phyloP scores from a whole-genome alignment of 2,113 vertebrate genomes.

The Myiozetetes cayanensis region DNA sequence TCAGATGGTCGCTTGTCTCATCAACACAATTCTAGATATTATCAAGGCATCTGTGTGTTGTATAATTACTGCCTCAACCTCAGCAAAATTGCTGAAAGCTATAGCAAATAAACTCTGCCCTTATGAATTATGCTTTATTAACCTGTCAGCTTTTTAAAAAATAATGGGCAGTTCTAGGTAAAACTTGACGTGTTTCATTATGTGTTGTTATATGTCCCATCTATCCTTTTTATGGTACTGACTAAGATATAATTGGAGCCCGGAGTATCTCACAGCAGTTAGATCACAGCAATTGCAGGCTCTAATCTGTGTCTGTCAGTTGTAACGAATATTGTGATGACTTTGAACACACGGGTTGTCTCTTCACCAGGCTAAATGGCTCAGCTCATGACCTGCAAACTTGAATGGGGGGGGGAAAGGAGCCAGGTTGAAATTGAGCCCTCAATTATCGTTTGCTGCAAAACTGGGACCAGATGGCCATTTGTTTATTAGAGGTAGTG shows the following conservation, averaged over 20 bases:
- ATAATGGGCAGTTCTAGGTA: conserved; percentile 43
- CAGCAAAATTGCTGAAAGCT: conserved; percentile 22
- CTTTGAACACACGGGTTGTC: neutral
- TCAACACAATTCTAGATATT: neutral
- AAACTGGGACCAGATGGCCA: neutral
- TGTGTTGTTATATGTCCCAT: neutral
- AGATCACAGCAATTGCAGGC: conserved; percentile 9
- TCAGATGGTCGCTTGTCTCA: conserved; percentile 13
- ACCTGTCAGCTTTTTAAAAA: conserved; percentile 43
- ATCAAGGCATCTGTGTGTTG: neutral
- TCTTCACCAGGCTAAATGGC: neutral
- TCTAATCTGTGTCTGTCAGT: conserved; percentile 24
- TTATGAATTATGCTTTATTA: conserved; percentile 45
- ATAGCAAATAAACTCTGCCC: conserved; percentile 36
- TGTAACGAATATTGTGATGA: neutral
- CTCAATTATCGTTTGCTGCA: neutral
- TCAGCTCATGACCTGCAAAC: neutral
- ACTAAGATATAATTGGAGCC: conserved; percentile 24
- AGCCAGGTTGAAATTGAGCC: neutral
- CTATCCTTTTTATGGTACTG: conserved; percentile 12
- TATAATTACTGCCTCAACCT: conserved; percentile 35
- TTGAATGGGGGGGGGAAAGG: neutral
- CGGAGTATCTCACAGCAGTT: neutral
- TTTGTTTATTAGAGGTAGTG: neutral
- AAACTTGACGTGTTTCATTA: conserved; percentile 49